phyloP scores from a whole-genome alignment of 2,797 vertebrate species.

The Leptatherina wallacei region DNA sequence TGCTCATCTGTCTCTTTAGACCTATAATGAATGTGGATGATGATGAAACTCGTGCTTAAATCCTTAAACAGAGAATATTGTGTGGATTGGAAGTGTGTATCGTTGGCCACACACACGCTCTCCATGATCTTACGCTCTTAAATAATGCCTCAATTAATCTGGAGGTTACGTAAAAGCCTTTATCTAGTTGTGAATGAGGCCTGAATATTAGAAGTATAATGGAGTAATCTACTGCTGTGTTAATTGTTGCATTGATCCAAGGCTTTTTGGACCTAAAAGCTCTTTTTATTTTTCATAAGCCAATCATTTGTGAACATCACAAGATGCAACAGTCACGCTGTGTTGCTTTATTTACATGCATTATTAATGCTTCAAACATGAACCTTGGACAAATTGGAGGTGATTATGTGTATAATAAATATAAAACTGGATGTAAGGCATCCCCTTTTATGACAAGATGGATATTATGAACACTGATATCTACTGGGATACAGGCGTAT shows the following conservation, averaged over 20 bases:
- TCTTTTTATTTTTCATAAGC: slow-evolving; percentile 4
- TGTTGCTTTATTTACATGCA: slow-evolving; percentile 22
- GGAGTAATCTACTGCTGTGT: slow-evolving; percentile 11
- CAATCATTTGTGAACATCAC: slow-evolving; percentile 5
- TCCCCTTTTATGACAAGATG: slow-evolving; percentile 16
- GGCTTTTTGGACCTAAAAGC: slow-evolving; percentile 15
- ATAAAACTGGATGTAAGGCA: slow-evolving; percentile 9
- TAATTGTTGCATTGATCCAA: slow-evolving; percentile 24
- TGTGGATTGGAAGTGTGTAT: slow-evolving; percentile 9
- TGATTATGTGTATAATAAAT: slow-evolving; percentile 29
- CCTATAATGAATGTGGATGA: slow-evolving; percentile 43
- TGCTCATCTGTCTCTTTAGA: slow-evolving; percentile 44
- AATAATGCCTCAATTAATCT: slow-evolving; percentile 31
- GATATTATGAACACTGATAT: slow-evolving; percentile 13
- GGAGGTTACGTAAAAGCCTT: slow-evolving; percentile 24
- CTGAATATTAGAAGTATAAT: slow-evolving; percentile 25
- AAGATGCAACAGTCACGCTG: slow-evolving; percentile 14
- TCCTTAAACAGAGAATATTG: slow-evolving; percentile 10
- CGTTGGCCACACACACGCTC: slow-evolving; percentile 2
- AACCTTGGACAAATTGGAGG: slow-evolving; percentile 32
- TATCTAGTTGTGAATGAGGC: slow-evolving; percentile 30
- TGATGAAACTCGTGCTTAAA: slow-evolving; percentile 1
- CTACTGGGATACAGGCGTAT: slow-evolving; percentile 14
- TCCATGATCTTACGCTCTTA: neutral
- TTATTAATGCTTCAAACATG: slow-evolving; percentile 13